phyloP scores from a whole-genome alignment of 2,888 invertebrate species.

The Andrena haemorrhoa region DNA sequence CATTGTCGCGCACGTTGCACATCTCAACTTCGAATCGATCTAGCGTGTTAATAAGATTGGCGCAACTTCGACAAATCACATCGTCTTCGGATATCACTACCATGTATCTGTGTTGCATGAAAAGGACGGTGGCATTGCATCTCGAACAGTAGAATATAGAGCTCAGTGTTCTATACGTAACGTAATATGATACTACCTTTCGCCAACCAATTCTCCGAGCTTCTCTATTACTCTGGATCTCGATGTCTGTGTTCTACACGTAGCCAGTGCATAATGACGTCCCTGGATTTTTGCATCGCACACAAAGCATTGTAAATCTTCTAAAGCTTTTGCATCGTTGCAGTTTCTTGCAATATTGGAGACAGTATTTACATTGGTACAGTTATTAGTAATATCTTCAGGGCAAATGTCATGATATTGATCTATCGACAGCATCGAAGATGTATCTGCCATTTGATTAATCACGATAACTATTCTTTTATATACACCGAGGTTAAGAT shows the following conservation, averaged over 20 bases:
- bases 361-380: conserved; percentile 22
- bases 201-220: conserved; percentile 83
- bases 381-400: conserved; percentile 42
- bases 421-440: conserved; percentile 41
- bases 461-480: conserved; percentile 31
- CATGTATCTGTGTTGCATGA: conserved; percentile 77
- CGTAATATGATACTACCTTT: conserved; percentile 72
- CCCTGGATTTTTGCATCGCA: conserved; percentile 82
- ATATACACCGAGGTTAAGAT: conserved; percentile 38
- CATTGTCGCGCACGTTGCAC: conserved; percentile 76
- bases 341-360: conserved; percentile 9
- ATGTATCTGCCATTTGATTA: conserved; percentile 51
- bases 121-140: conserved; percentile 3
- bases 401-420: conserved; percentile 42
- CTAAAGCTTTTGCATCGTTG: conserved; percentile 11
- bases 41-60: conserved; percentile 82
- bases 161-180: not conserved
- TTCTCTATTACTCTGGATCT: conserved; percentile 82
- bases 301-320: conserved; percentile 79
- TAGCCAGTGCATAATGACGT: conserved; percentile 81
- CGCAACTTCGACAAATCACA: conserved; percentile 83
- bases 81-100: conserved; percentile 84
- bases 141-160: not conserved
- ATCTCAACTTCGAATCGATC: conserved; percentile 82
- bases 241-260: conserved; percentile 81